Base-by-base conservation (phyloP, 2,888 invertebrate genomes). In the Dichetophora obliterata region DNA sequence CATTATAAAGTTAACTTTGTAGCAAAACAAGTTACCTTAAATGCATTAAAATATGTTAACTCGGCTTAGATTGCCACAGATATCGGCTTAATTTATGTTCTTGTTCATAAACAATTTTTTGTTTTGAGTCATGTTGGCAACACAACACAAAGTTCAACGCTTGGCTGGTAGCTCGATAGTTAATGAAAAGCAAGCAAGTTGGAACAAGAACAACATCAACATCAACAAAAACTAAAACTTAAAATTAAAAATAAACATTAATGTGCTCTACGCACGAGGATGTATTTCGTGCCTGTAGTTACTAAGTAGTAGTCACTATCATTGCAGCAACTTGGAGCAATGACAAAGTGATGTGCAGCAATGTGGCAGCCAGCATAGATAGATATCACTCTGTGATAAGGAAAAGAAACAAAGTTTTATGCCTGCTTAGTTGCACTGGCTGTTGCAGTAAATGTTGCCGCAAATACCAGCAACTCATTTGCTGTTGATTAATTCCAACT, bases 361-460 rank as follows among this genome's bases (percentile, higher is more conserved):
- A 27, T 22, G 61, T 27, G 27, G 27, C 27, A 19, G 66, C 37
- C 66, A 43, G 43, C 43, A 14, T n/a, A 59, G 72, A 14, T n/a
- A 59, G 72, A 72, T 72, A 61, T 61, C 72, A 48, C 61, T n/a
- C n/a, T 54, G 19, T 31, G 72, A 72, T 72, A 72, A 61, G 24
- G 24, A 54, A 57, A 57, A 57, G 34, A 70, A 70, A 57, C 31
- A 22, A 34, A 57, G n/a, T 34, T 70, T 54, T 70, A n/a, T 70
- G 54, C 34, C 72, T 72, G 59, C 24, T 61, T 61, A 43, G 61
- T 19, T 61, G 27, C 43, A 11, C 48, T 48, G 70, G 2, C 52
- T 14, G 31, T 31, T 31, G 31, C 31, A 31, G 31, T 34, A 14
- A 43, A 50, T 48, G 16, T 24, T 50, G 9, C 31, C 4, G 8